These are phyloP conservation scores for Odontothrips loti DNA, from an alignment of 2,888 invertebrate genomes.

Conservation along the genomic window DNA sequence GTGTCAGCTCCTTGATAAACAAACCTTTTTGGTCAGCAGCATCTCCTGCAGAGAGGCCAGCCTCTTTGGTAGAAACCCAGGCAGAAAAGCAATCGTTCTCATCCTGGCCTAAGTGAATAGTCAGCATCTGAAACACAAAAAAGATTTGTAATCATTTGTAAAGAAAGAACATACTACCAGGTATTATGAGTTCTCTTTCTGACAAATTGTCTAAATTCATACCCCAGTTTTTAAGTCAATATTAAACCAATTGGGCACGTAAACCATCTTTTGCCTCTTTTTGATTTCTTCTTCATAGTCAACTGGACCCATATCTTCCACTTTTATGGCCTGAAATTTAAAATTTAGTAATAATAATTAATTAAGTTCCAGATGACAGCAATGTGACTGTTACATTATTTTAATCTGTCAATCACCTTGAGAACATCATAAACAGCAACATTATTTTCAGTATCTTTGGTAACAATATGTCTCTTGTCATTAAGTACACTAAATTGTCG, in stretches of 20 bases:
- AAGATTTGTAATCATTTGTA: constrained; percentile 34
- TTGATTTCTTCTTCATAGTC: constrained; percentile 93
- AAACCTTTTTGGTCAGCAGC: constrained; percentile 70
- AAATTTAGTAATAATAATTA: constrained; percentile 22
- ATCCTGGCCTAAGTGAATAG: constrained; percentile 93
- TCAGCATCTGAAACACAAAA: constrained; percentile 69
- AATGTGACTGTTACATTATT: background rate
- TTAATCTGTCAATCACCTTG: constrained; percentile 55
- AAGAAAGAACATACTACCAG: background rate
- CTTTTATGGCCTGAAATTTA: constrained; percentile 62
- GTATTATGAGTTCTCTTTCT: background rate
- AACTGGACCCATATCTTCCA: constrained; percentile 85
- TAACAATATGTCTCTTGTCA: constrained; percentile 92
- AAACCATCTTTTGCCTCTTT: constrained; percentile 85
- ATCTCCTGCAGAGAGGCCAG: constrained; percentile 72
- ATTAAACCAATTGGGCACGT: constrained; percentile 98
- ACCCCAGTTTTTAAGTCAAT: constrained; percentile 98
- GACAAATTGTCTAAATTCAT: constrained; percentile 43
- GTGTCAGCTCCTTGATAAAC: background rate
- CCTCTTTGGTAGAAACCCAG: constrained; percentile 96
- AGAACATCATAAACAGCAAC: constrained; percentile 93
- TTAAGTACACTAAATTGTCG: constrained; percentile 88
- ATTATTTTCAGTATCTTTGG: constrained; percentile 88
- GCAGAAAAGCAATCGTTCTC: constrained; percentile 97
- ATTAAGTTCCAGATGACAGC: background rate